These are phyloP conservation scores for Apogon talboti DNA, from an alignment of 2,797 vertebrate species.

Conservation along the genomic window DNA sequence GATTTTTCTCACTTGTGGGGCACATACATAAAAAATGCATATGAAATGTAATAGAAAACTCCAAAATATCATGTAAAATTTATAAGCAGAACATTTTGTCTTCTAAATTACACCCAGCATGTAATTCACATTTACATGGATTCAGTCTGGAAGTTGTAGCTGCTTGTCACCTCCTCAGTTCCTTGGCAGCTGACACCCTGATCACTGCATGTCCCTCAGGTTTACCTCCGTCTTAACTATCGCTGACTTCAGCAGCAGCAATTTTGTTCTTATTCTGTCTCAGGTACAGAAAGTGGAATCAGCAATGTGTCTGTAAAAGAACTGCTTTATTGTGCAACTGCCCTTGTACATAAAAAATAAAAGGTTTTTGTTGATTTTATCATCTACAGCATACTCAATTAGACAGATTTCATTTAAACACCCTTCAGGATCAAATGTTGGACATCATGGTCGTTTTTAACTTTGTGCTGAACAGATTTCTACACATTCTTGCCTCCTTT, in stretches of 20 bases:
- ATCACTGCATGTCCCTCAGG: not conserved
- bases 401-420: too few relatives aligned
- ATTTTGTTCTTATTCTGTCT: not conserved
- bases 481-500: too few relatives aligned
- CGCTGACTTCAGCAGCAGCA: slow-evolving; percentile 6
- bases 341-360: not conserved
- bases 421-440: too few relatives aligned
- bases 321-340: not conserved
- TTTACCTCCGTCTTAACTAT: not conserved
- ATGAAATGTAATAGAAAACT: too few relatives aligned
- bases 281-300: not conserved
- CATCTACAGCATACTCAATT: not conserved
- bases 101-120: too few relatives aligned
- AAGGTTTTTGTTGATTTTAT: not conserved
- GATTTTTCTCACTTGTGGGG: slow-evolving; percentile 20
- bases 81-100: too few relatives aligned
- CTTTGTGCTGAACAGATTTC: too few relatives aligned
- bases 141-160: not conserved
- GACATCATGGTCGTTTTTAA: too few relatives aligned
- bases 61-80: too few relatives aligned
- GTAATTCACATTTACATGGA: too few relatives aligned
- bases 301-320: not conserved
- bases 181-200: not conserved
- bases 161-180: not conserved
- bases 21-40: slow-evolving; percentile 4